A percentile compares a stretch with the other conserved stretches of the same genome.
Conservation (phyloP, 2,797 vertebrate genomes). For the Ibycter americanus region DNA sequence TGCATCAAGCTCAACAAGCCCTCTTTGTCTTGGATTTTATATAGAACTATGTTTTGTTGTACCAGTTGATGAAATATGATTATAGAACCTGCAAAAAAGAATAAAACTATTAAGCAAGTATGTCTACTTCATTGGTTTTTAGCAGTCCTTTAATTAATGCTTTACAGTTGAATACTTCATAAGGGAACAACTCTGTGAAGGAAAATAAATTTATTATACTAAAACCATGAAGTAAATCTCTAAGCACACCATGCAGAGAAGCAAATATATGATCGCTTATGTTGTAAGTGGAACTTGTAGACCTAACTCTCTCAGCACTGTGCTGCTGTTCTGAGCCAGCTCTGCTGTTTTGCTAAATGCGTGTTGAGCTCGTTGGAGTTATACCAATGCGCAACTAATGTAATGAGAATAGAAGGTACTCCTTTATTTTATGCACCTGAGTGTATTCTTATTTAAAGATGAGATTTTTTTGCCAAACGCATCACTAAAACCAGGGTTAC, state of each 20-base stretch:
- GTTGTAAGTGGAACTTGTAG: background rate
- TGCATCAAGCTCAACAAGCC: constrained; percentile 59
- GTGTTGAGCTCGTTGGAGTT: background rate
- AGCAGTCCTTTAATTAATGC: constrained; percentile 30
- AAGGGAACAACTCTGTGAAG: constrained; percentile 44
- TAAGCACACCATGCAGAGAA: background rate
- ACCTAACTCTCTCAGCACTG: background rate
- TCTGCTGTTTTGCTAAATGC: background rate
- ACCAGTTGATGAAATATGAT: constrained; percentile 71
- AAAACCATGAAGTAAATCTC: constrained; percentile 54
- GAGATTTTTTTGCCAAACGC: background rate
- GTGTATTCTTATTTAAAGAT: background rate
- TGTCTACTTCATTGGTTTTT: constrained; percentile 67
- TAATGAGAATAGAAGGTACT: background rate
- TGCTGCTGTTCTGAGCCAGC: background rate
- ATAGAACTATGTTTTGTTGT: constrained; percentile 71
- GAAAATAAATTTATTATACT: constrained; percentile 49
- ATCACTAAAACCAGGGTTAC: background rate
- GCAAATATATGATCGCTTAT: background rate
- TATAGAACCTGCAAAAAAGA: constrained; percentile 71
- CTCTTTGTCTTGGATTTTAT: constrained; percentile 66
- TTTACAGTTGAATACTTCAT: constrained; percentile 60
- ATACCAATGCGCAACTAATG: background rate
- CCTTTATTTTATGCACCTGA: background rate
- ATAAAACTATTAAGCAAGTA: constrained; percentile 78